These are phyloP conservation scores for Ploceus nigricollis DNA, from an alignment of 2,113 vertebrate genomes.

Conservation along the genomic window DNA sequence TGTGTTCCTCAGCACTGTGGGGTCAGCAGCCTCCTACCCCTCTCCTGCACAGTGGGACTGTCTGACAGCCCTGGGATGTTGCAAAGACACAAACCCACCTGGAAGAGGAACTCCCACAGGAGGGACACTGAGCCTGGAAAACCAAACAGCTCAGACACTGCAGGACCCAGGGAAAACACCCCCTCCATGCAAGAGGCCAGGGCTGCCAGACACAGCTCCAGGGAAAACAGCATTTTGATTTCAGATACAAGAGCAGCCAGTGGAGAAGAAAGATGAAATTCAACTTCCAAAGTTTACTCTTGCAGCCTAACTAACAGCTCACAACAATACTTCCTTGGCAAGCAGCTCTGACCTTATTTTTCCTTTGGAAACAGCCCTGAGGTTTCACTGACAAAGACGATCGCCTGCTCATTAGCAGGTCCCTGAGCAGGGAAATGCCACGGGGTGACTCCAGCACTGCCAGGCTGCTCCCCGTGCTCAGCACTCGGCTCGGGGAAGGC, in stretches of 20 bases:
- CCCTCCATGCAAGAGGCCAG: too few relatives aligned
- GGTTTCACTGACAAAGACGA: not conserved
- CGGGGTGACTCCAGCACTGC: not conserved
- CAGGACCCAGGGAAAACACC: not conserved
- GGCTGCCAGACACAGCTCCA: not conserved
- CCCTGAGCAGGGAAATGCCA: not conserved
- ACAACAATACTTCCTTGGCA: not conserved
- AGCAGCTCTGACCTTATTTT: not conserved
- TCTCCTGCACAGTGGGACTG: not conserved
- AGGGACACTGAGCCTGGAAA: not conserved
- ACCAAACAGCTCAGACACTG: not conserved
- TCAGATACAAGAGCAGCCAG: not conserved
- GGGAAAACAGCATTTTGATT: not conserved
- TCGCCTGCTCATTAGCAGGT: not conserved
- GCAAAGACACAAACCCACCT: not conserved
- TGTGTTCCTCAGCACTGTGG: accelerated
- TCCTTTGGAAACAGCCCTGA: not conserved
- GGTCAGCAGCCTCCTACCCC: not conserved
- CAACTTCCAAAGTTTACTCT: not conserved
- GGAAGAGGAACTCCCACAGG: not conserved
- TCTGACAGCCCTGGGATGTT: not conserved
- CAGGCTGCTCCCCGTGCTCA: not conserved
- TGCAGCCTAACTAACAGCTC: not conserved
- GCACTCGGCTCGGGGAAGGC: accelerated
- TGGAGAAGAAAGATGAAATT: not conserved